phyloP scores from a whole-genome alignment of 2,888 invertebrate species.

The Nematopogon swammerdamellus region DNA sequence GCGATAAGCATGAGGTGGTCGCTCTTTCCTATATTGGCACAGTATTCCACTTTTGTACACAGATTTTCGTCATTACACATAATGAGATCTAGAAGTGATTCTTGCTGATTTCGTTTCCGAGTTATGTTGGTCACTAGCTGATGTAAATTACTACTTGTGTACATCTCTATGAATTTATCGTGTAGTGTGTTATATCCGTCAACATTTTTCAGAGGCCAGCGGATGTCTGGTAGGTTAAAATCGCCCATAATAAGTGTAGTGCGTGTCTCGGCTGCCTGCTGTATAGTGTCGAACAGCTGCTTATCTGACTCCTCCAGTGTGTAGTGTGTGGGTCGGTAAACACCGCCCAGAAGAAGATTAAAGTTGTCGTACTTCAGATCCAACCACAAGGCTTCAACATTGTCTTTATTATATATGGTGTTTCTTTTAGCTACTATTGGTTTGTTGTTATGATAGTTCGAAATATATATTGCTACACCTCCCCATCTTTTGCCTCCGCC shows the following conservation, averaged over 20 bases:
- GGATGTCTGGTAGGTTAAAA: not conserved
- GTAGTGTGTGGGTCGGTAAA: not conserved
- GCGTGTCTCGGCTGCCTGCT: not conserved
- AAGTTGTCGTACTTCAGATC: not conserved
- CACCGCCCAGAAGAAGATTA: not conserved
- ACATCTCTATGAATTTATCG: slow-evolving; percentile 1
- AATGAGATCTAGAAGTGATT: not conserved
- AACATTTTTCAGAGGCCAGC: not conserved
- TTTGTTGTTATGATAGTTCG: not conserved
- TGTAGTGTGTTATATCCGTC: not conserved
- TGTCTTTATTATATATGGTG: not conserved
- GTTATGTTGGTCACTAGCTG: not conserved
- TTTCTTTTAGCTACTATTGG: not conserved
- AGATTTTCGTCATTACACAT: not conserved
- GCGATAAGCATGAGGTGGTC: no score
- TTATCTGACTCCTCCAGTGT: slow-evolving; percentile 1
- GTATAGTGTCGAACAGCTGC: not conserved
- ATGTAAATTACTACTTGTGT: not conserved
- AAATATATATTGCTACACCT: slow-evolving; percentile 1
- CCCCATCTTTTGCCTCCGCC: slow-evolving; percentile 1
- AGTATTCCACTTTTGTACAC: no score
- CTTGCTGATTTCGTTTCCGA: not conserved
- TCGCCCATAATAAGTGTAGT: not conserved
- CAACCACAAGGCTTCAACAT: slow-evolving; percentile 1
- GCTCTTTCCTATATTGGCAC: no score